These are phyloP conservation scores for Pararge aegeria DNA, from an alignment of 1,140 invertebrate genomes.

Conservation along the genomic window DNA sequence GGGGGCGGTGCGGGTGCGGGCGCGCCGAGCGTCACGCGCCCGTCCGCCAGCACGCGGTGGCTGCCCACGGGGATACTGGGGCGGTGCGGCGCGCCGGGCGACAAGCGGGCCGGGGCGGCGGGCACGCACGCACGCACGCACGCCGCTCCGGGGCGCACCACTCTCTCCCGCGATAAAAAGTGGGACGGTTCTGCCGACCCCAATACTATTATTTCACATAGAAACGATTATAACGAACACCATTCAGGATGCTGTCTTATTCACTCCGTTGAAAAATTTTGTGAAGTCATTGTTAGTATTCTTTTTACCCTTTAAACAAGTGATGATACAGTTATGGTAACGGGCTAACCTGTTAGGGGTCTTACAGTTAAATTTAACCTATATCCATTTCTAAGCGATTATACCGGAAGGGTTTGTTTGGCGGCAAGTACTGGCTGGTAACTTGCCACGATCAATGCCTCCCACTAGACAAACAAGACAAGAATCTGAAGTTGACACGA, in stretches of 20 bases:
- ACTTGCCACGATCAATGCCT: no score
- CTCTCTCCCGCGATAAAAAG: constrained; percentile 73
- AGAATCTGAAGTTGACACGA: no score
- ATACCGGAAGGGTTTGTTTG: no score
- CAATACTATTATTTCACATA: constrained; percentile 28
- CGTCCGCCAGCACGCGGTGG: constrained; percentile 52
- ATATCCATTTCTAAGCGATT: no score
- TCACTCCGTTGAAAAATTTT: background rate
- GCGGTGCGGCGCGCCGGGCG: constrained; percentile 37
- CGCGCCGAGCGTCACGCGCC: constrained; percentile 41
- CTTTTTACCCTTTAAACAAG: no score
- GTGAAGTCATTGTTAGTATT: no score
- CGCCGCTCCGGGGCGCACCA: constrained; percentile 63
- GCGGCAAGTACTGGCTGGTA: no score
- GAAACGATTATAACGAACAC: background rate
- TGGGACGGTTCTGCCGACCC: constrained; percentile 68
- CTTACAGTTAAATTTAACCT: no score
- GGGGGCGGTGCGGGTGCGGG: constrained; percentile 49
- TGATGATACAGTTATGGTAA: no score
- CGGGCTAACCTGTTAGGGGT: no score
- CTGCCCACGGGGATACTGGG: constrained; percentile 71
- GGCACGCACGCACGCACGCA: constrained; percentile 39
- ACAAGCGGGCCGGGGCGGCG: constrained; percentile 34
- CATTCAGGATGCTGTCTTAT: no score
- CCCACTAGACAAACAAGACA: no score